phyloP scores from a whole-genome alignment of 2,797 vertebrate genomes.

The Spea hammondii region DNA sequence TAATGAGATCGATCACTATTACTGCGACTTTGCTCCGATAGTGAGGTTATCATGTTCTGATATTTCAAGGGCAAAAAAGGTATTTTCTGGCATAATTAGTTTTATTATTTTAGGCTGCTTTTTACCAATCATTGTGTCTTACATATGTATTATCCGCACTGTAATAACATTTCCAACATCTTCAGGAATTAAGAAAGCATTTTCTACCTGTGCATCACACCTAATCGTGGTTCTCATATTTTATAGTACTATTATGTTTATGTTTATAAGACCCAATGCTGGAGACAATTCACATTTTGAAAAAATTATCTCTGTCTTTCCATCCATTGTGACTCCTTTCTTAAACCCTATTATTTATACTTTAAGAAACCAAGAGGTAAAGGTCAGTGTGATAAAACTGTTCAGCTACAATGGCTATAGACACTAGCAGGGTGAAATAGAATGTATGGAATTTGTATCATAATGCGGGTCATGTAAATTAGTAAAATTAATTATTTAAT shows the following conservation, averaged over 20 bases:
- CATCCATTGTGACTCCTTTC: slow-evolving; percentile 33
- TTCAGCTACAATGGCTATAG: background rate
- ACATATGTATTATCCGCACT: slow-evolving; percentile 11
- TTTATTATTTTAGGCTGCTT: slow-evolving; percentile 27
- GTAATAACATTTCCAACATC: background rate
- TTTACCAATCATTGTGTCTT: slow-evolving; percentile 18
- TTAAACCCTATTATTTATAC: slow-evolving; percentile 39
- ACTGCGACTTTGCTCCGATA: slow-evolving; percentile 57
- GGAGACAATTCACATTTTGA: background rate
- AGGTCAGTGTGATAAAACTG: background rate
- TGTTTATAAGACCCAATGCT: slow-evolving; percentile 18
- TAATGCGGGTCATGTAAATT: too few relatives aligned
- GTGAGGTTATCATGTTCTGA: slow-evolving; percentile 54
- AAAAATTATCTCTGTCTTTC: slow-evolving; percentile 29
- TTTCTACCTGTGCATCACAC: slow-evolving; percentile 36
- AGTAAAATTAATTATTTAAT: too few relatives aligned
- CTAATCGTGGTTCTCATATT: slow-evolving; percentile 19
- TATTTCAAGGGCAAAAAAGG: slow-evolving; percentile 26
- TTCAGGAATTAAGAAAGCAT: background rate
- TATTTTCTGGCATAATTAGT: background rate
- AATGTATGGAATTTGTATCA: too few relatives aligned
- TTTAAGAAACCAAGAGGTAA: slow-evolving; percentile 21
- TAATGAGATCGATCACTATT: slow-evolving; percentile 55
- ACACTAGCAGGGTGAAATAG: background rate
- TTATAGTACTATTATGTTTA: slow-evolving; percentile 18